Base-by-base conservation (phyloP, 2,797 vertebrate genomes). In the Hydrocynus forskahlii region DNA sequence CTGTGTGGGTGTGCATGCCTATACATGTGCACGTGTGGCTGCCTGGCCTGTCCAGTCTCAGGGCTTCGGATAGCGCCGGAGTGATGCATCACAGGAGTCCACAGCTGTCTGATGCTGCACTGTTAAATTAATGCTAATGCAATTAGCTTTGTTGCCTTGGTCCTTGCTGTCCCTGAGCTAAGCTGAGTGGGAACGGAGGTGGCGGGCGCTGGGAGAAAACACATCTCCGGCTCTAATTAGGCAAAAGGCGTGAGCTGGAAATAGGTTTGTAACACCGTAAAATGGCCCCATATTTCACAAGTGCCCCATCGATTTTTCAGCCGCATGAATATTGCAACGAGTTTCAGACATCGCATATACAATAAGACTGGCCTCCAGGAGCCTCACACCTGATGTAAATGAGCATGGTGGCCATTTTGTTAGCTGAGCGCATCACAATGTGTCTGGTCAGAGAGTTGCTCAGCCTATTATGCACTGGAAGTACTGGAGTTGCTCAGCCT, bases 51-150 rank as follows among this genome's bases (percentile, higher is more conserved):
- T 76, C 19, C 45, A 48, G n/a, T 9, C 21, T 13, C 43, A 35
- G n/a, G 35, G 50, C 72, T 79, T 29, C 80, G 57, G 14, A 60
- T 71, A 68, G 55, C 35, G 88, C 91, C 86, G 80, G 50, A 57
- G 80, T 76, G 83, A 87, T 88, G 83, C 89, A 88, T 91, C 86
- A 88, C 76, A 63, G 80, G 50, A 57, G 80, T 76, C 84, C 88
- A 82, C 89, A 91, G 91, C 90, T 91, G 91, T 92, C 90, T 83
- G 90, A 86, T 88, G 89, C 88, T 48, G 76, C 87, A 90, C 84
- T 86, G 85, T 80, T 86, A 92, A 92, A 92, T 91, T 92, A 88
- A 93, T 91, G 86, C 88, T 93, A 92, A 94, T 93, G 90, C 88
- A 94, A 92, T 94, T 94, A 91, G 87, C 88, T 90, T 80, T 87